Evolutionary conservation across 1,140 invertebrate species (phyloP), one percentile per base, ranked within the genome.

Genomic region (Zophobas atratus): DNA sequence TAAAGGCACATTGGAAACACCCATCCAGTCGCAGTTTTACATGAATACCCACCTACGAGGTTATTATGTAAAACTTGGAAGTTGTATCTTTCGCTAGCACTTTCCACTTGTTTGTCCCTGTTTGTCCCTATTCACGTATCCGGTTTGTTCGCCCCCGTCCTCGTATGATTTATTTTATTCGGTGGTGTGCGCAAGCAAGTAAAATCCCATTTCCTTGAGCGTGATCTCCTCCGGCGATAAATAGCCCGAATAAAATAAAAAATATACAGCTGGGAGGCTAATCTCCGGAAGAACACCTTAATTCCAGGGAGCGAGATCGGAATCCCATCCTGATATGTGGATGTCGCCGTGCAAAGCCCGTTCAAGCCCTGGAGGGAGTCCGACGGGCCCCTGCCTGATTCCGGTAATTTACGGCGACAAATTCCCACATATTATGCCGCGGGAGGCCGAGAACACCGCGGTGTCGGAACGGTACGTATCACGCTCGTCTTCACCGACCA

Each of bases 211-310:
- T 81, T 81, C 80, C 80, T 77, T 76, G 78, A 79, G 55, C 70
- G 78, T 77, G 78, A 79, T 79, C 78, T 77, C 77, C 71, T 75
- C 53, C 63, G 60, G 77, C 79, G 79, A 80, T 80, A 80, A 80
- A 80, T 80, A 80, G 79, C 77, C 80, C 74, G 77, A 79, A 80
- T 80, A 81, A 81, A 81, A 80, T 80, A 81, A 81, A 81, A 80
- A 80, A 81, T 80, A 81, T 80, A 81, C 77, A 81, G 79, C 81
- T 75, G 79, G 63, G 72, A 77, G 79, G 72, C 79, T 81, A 81
- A 81, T 81, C 81, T 81, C 81, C 79, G 81, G 79, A 81, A 81
- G 81, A 81, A 79, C 81, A 81, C 81, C 79, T 81, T 81, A 81
- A 81, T 81, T 81, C 81, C 75, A 55, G 57, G 75, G 57, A 78